Evolutionary conservation across 1,140 invertebrate genomes (phyloP).

Genomic region (Drosophila arizonae): DNA sequence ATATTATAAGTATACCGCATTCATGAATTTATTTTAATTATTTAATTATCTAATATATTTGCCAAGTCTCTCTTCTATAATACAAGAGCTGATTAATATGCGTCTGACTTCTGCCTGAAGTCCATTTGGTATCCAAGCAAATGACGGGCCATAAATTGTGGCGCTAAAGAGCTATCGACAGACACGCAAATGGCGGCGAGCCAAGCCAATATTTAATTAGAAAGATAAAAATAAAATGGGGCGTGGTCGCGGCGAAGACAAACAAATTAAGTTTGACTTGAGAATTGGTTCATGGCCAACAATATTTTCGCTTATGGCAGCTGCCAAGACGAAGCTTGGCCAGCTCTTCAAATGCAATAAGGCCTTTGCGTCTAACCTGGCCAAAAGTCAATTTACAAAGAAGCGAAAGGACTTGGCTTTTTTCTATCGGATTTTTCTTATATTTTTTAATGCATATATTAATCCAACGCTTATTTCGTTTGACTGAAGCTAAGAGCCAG

Average conservation of each 20-base stretch:
- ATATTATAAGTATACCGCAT: too few relatives aligned
- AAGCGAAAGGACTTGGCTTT: not conserved
- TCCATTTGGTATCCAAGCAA: not conserved
- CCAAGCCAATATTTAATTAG: slow-evolving; percentile 24
- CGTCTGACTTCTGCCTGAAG: slow-evolving; percentile 19
- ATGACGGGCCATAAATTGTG: slow-evolving; percentile 16
- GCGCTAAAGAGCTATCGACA: slow-evolving; percentile 6
- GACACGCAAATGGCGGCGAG: slow-evolving; percentile 28
- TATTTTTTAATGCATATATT: slow-evolving; percentile 73
- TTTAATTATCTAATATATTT: too few relatives aligned
- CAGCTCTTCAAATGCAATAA: not conserved
- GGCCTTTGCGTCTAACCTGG: not conserved
- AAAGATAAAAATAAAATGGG: slow-evolving; percentile 5
- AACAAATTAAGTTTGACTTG: slow-evolving; percentile 4
- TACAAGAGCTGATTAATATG: slow-evolving; percentile 6
- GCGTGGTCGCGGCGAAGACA: not conserved
- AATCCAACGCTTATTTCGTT: slow-evolving; percentile 70
- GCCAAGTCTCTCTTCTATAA: not conserved
- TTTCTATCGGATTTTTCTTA: slow-evolving; percentile 11
- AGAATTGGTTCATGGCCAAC: slow-evolving; percentile 6
- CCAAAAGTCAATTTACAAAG: not conserved
- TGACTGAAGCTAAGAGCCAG: slow-evolving; percentile 55
- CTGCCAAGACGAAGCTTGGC: not conserved
- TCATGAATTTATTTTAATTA: too few relatives aligned
- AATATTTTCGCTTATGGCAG: slow-evolving; percentile 6